A percentile compares a stretch with the other conserved stretches of the same genome.
Evolutionary conservation across 2,797 vertebrate species (phyloP).

Genomic region (Siniperca scherzeri): DNA sequence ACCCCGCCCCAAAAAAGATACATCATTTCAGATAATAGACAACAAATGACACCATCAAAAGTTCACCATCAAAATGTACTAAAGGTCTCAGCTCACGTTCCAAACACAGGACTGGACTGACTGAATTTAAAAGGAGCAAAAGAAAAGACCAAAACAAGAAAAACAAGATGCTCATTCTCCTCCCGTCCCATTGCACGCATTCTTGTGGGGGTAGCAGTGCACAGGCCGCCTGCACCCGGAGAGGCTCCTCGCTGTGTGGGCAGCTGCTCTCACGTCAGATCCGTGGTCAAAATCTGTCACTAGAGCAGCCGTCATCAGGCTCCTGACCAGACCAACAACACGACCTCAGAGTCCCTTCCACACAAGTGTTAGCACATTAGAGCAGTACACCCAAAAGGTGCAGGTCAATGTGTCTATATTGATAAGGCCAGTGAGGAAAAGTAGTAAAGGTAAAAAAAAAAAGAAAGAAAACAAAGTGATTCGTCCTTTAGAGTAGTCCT

Average conservation of each 20-base stretch:
- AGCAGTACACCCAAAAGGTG: slow-evolving; percentile 31
- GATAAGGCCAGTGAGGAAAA: slow-evolving; percentile 84
- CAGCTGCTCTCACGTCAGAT: slow-evolving; percentile 44
- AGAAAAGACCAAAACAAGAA: slow-evolving; percentile 49
- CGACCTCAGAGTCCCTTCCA: slow-evolving; percentile 53
- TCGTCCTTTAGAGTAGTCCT: slow-evolving; percentile 81
- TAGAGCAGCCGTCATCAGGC: slow-evolving; percentile 29
- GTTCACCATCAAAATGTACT: slow-evolving; percentile 79
- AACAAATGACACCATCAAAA: slow-evolving; percentile 80
- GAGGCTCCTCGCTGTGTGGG: slow-evolving; percentile 42
- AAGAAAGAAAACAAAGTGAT: slow-evolving; percentile 68
- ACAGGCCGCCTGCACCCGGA: slow-evolving; percentile 46
- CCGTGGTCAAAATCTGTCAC: slow-evolving; percentile 32
- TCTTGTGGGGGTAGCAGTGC: slow-evolving; percentile 71
- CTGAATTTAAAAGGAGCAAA: slow-evolving; percentile 62
- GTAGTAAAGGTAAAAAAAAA: slow-evolving; percentile 46
- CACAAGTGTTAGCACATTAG: slow-evolving; percentile 50
- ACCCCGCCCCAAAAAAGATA: slow-evolving; percentile 59
- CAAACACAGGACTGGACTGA: slow-evolving; percentile 81
- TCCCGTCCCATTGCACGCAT: slow-evolving; percentile 36
- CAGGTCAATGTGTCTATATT: slow-evolving; percentile 62
- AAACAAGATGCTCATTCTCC: slow-evolving; percentile 53
- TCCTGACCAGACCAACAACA: slow-evolving; percentile 43
- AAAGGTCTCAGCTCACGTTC: slow-evolving; percentile 77
- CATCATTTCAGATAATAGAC: slow-evolving; percentile 79